Base-by-base conservation (phyloP, 2,888 invertebrate genomes). In the Didymodactylos carnosus region DNA sequence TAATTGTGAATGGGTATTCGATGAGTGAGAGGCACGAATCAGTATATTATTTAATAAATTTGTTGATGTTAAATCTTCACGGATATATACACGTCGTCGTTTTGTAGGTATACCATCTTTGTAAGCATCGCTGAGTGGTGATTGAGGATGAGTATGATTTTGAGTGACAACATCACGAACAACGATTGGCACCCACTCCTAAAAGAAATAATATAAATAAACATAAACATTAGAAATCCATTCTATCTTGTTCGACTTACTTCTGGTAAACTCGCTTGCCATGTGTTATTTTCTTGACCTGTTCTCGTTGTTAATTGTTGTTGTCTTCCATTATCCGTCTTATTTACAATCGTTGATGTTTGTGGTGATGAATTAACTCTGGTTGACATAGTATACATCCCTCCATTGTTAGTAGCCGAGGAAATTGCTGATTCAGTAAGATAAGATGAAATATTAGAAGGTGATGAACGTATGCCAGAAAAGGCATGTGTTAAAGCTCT, bases 171-270 rank as follows among this genome's bases (percentile, higher is more conserved):
- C 86, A 83, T 94, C 94, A 75, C 89, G 87, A 13, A 89, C 87
- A 77, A 94, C 90, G 77, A 92, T 89, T 13, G 92, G 91, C 76
- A 92, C 88, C 94, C 93, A 94, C 76, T 89, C 89, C 87, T 83
- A 76, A 16, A 76, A 76, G n/a, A n/a, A n/a, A n/a, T n/a, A n/a
- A n/a, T n/a, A n/a, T n/a, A n/a, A n/a, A n/a, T n/a, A n/a, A n/a
- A n/a, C n/a, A n/a, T n/a, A n/a, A n/a, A n/a, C n/a, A n/a, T n/a
- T n/a, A n/a, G n/a, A n/a, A n/a, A n/a, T n/a, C n/a, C n/a, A n/a
- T n/a, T n/a, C n/a, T n/a, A n/a, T n/a, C n/a, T n/a, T n/a, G n/a
- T n/a, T n/a, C n/a, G 16, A 29, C 35, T 19, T 29, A 53, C 53
- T 0, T 62, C 35, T 10, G 62, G 62, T 62, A 62, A 62, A n/a